Percentiles rank a stretch among this genome's conserved stretches.
These are phyloP conservation scores for Bufotes viridis DNA, from an alignment of 2,797 vertebrate species.

Conservation along the genomic window DNA sequence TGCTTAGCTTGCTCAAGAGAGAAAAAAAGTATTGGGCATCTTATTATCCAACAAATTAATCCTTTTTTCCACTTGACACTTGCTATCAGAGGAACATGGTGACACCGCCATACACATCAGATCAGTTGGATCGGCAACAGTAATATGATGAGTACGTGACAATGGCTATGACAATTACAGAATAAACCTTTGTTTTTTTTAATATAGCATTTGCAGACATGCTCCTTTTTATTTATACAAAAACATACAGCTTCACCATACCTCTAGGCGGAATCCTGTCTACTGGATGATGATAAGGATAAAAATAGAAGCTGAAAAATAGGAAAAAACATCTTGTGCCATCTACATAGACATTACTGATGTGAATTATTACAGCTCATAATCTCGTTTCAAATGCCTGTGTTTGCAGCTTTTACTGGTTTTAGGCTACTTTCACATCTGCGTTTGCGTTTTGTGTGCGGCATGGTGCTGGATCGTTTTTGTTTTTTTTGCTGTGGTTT, in stretches of 20 bases:
- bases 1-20: too few relatives aligned
- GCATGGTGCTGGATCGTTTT: too few relatives aligned
- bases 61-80: too few relatives aligned
- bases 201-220: background rate
- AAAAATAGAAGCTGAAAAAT: background rate
- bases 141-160: background rate
- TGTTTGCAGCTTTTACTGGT: background rate
- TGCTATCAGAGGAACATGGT: too few relatives aligned
- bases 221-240: background rate
- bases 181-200: background rate
- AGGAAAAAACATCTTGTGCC: background rate
- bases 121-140: too few relatives aligned
- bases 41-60: too few relatives aligned
- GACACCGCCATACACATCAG: too few relatives aligned
- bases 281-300: background rate
- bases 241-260: conserved; percentile 9
- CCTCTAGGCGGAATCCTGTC: background rate
- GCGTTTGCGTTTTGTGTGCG: too few relatives aligned
- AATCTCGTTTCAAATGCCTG: background rate
- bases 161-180: background rate
- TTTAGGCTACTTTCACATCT: too few relatives aligned
- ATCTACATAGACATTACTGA: background rate
- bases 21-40: too few relatives aligned
- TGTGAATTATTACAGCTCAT: background rate
- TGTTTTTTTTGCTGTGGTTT: too few relatives aligned